Evolutionary conservation across 92 coral and sea anemone genomes (phyloP), one percentile per base, ranked within the genome.

Genomic region (Scolanthus callimorphus): DNA sequence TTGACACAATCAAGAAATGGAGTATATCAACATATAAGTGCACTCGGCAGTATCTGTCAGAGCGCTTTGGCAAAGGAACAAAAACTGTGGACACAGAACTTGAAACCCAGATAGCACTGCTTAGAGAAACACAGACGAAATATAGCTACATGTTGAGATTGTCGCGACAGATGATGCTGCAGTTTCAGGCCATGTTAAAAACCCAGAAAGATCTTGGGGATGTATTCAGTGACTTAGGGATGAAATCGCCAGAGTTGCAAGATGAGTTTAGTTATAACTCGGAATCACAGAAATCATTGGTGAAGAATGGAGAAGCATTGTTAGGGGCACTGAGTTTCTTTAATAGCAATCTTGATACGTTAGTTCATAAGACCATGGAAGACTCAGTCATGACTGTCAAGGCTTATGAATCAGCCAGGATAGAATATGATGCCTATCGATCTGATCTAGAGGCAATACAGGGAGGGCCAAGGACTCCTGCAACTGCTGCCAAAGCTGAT

Each of bases 361-460:
- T 92, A 62, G 92, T 91, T 47, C 85, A 90, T 55, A 92, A 92
- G 77, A 92, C 98, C 39, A 88, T 92, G 82, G 98, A 92, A 50
- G 98, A 92, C 55, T 88, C 98, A 41, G 86, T 92, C 66, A 71
- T 77, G 60, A 92, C 98, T 2, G 96, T 77, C 17, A 92, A 89
- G 61, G 92, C 96, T 15, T 92, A 92, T 39, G 96, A 92, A 55
- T 79, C 92, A 3, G 96, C 96, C 25, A 88, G 98, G 63, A 81
- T 92, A 70, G 96, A 92, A 64, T 92, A 84, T 59, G 98, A 92
- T 74, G 98, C 98, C n/a, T 92, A 92, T 73, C 76, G 98, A 77
- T 69, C 96, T 57, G 98, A 92, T 79, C 65, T 88, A 43, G 87
- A 88, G 60, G 64, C 85, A 28, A 54, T 69, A 27, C 73, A 74